phyloP scores from a whole-genome alignment of 2,797 vertebrate species.

The Cheirogaleus major region DNA sequence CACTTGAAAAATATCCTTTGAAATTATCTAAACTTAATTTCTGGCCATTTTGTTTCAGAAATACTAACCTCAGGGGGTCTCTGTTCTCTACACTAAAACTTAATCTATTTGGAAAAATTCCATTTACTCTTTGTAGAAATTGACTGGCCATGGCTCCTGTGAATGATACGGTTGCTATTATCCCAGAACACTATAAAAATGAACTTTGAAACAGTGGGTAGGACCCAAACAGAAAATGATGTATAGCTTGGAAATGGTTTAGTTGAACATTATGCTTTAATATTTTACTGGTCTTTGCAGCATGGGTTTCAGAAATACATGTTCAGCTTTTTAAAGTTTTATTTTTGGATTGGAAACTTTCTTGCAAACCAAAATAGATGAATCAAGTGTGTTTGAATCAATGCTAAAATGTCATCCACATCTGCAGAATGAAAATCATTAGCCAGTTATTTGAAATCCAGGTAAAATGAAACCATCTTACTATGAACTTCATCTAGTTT shows the following conservation, averaged over 20 bases:
- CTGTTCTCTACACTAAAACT: conserved; percentile 70
- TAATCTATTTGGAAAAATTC: conserved; percentile 73
- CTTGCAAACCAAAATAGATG: conserved; percentile 59
- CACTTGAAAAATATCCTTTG: conserved; percentile 70
- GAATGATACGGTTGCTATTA: conserved; percentile 54
- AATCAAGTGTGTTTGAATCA: conserved; percentile 45
- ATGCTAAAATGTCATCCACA: conserved; percentile 26
- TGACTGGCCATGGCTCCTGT: conserved; percentile 54
- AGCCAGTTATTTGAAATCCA: not conserved
- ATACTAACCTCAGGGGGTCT: conserved; percentile 68
- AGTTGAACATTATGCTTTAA: not conserved
- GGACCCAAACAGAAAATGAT: conserved; percentile 32
- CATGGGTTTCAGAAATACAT: conserved; percentile 27
- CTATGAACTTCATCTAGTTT: not conserved
- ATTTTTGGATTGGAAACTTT: conserved; percentile 50
- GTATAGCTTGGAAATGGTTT: not conserved
- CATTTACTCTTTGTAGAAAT: conserved; percentile 64
- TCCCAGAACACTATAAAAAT: conserved; percentile 67
- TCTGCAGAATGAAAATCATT: conserved; percentile 10
- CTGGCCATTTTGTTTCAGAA: conserved; percentile 73
- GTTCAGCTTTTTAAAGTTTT: conserved; percentile 56
- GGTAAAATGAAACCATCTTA: not conserved
- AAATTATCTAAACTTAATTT: conserved; percentile 77
- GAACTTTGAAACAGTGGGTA: conserved; percentile 52
- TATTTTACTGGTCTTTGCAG: conserved; percentile 34